A percentile compares a stretch with the other conserved stretches of the same genome.
Conservation (phyloP, 2,888 invertebrate genomes). For the Drepana falcataria region DNA sequence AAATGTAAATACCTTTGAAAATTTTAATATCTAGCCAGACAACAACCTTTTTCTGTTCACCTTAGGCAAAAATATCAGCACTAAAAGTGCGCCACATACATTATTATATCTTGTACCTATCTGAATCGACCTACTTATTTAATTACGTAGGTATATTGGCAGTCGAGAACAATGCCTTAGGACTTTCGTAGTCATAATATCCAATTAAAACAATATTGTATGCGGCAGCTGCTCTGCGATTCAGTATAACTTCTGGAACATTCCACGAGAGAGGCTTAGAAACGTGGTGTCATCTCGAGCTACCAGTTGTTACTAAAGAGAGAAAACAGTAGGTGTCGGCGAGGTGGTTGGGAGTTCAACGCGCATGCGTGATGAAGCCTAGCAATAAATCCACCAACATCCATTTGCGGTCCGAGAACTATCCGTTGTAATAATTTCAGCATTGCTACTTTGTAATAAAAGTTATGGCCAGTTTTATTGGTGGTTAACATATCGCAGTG, state of each 20-base stretch:
- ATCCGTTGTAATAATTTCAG: constrained; percentile 12
- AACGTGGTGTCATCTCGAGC: background rate
- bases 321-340: constrained; percentile 29
- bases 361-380: constrained; percentile 46
- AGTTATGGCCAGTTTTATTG: background rate
- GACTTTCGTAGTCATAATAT: background rate
- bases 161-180: background rate
- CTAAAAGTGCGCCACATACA: too few species aligned
- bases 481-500: background rate
- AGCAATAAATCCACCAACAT: constrained; percentile 21
- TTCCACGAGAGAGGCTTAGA: background rate
- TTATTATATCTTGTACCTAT: too few species aligned
- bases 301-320: constrained; percentile 1
- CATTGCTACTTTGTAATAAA: constrained; percentile 12
- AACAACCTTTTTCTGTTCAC: too few species aligned
- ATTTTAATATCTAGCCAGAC: too few species aligned
- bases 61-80: too few species aligned
- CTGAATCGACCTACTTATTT: background rate
- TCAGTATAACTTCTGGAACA: background rate
- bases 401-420: constrained; percentile 11
- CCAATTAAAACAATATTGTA: background rate
- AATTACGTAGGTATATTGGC: background rate
- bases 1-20: too few species aligned
- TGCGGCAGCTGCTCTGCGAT: background rate
- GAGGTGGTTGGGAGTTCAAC: constrained; percentile 46